Conservation (phyloP, 2,797 vertebrate genomes). For the Bothrops alternatus region DNA sequence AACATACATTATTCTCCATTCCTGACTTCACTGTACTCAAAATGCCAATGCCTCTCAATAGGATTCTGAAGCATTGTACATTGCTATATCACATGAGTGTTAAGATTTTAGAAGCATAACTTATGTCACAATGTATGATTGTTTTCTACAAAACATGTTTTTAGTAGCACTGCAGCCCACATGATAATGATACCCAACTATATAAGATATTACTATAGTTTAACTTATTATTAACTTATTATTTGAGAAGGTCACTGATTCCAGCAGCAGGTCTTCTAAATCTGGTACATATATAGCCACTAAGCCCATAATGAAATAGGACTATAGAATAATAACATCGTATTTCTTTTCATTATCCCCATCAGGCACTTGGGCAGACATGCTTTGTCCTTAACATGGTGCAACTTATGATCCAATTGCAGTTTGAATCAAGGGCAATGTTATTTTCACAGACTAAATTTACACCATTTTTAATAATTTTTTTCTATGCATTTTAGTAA, state of each 20-base stretch:
- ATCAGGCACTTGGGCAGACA: constrained; percentile 12
- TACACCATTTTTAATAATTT: neutral
- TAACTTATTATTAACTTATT: neutral
- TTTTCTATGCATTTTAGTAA: neutral
- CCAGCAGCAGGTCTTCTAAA: constrained; percentile 14
- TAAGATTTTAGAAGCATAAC: neutral
- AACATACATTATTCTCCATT: neutral
- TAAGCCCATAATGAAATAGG: constrained; percentile 20
- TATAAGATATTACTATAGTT: neutral
- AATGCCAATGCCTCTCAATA: neutral
- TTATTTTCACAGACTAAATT: neutral
- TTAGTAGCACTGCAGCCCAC: neutral
- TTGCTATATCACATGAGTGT: neutral
- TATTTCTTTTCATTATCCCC: constrained; percentile 27
- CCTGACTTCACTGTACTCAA: neutral
- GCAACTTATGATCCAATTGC: constrained; percentile 11
- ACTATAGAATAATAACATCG: constrained; percentile 10
- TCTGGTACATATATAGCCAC: neutral
- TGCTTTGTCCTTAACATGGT: constrained; percentile 15
- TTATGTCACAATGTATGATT: neutral
- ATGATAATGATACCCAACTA: neutral
- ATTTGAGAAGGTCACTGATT: constrained; percentile 14
- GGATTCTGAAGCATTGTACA: neutral
- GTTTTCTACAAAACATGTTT: neutral
- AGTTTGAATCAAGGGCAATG: neutral